Evolutionary conservation across 1,140 invertebrate genomes (phyloP).

Genomic region (Drosophila lacertosa): DNA sequence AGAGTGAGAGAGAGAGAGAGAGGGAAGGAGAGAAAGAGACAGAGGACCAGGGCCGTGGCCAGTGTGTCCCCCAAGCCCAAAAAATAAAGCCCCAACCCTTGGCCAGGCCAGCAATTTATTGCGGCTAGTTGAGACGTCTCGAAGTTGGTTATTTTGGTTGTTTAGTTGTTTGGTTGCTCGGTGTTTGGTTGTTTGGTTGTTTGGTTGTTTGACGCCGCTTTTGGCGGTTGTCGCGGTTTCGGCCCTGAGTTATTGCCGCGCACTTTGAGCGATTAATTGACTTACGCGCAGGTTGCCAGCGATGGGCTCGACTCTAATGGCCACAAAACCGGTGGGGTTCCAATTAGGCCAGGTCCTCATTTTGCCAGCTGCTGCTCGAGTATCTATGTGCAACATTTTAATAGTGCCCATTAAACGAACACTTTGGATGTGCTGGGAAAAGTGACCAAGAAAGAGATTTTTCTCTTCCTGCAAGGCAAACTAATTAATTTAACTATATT

Average conservation of each 20-base stretch:
- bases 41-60: slow-evolving; percentile 6
- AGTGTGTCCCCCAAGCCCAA: slow-evolving; percentile 11
- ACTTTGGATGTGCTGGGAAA: too few species aligned
- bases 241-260: slow-evolving; percentile 64
- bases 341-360: slow-evolving; percentile 53
- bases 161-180: background rate
- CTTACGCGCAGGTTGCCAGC: slow-evolving; percentile 49
- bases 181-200: background rate
- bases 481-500: too few species aligned
- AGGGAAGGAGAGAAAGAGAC: slow-evolving; percentile 10
- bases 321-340: slow-evolving; percentile 59
- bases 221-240: slow-evolving; percentile 79
- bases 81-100: slow-evolving; percentile 7
- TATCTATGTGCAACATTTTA: too few species aligned
- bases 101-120: slow-evolving; percentile 51
- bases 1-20: background rate
- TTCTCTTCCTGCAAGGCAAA: too few species aligned
- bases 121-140: slow-evolving; percentile 71
- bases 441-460: too few species aligned
- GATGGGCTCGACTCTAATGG: too few species aligned
- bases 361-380: slow-evolving; percentile 9
- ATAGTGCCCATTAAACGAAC: slow-evolving; percentile 9
- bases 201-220: slow-evolving; percentile 59
- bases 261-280: slow-evolving; percentile 82
- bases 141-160: slow-evolving; percentile 30